A percentile compares a stretch with the other conserved stretches of the same genome.
Conservation (phyloP, 2,888 invertebrate species). For the Chouioia cunea region DNA sequence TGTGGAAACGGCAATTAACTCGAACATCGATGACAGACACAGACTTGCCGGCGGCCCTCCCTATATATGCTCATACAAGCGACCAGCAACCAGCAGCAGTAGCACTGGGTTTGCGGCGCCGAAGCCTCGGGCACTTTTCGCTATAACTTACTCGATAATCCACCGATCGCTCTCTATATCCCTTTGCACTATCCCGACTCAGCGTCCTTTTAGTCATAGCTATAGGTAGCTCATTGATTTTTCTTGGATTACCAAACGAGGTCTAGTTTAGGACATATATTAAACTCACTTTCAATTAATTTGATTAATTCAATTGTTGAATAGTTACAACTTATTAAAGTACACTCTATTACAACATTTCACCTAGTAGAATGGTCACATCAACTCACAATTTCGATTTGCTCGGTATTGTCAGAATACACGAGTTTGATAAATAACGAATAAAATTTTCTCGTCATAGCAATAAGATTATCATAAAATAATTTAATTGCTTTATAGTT, state of each 20-base stretch:
- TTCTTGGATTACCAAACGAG: background rate
- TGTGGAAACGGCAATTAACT: conserved; percentile 67
- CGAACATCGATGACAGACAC: conserved; percentile 66
- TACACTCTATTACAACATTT: too few species aligned
- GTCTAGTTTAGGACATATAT: background rate
- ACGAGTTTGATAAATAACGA: too few species aligned
- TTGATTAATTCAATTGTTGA: background rate
- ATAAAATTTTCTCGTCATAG: too few species aligned
- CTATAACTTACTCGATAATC: conserved; percentile 29
- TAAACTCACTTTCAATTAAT: background rate
- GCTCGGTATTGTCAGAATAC: too few species aligned
- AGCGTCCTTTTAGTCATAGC: background rate
- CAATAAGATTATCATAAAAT: too few species aligned
- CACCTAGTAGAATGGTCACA: too few species aligned
- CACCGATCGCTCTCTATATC: conserved; percentile 11
- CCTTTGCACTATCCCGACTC: background rate
- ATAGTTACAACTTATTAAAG: too few species aligned
- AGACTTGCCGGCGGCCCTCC: conserved; percentile 53
- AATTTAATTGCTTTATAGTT: too few species aligned
- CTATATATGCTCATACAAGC: too few species aligned
- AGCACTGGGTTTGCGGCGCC: conserved; percentile 10
- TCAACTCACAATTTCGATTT: too few species aligned
- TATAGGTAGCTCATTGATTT: background rate
- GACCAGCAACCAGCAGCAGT: background rate
- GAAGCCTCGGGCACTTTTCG: conserved; percentile 11